Evolutionary conservation across 2,797 vertebrate genomes (phyloP), one percentile per base, ranked within the genome.

Genomic region (Takifugu ocellatus): DNA sequence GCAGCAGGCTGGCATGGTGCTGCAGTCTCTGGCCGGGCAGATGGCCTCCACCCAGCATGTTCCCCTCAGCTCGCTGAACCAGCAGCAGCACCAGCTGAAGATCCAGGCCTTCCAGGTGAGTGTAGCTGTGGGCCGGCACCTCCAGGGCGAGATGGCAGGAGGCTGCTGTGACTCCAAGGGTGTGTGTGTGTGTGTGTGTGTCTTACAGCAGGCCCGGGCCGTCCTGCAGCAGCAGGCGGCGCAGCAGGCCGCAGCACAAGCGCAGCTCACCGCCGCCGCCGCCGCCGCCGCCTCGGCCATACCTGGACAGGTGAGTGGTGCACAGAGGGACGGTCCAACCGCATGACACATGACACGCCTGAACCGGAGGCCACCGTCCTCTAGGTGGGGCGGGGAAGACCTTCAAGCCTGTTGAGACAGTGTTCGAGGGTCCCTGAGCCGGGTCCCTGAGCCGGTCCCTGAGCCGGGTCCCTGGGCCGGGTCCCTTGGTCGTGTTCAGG

Each of bases 281-380:
- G 73, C 63, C 1, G 71, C 66, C 2, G 44, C 44, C 2, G n/a
- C 44, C 0, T 63, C 61, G 0, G 56, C 51, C 0, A 48, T 49
- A 7, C 60, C 89, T 1, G 91, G 92, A 69, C 93, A 94, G 95
- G 96, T 98, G 91, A 94, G 94, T 46, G 52, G 47, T 36, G 29
- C 17, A 33, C 11, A 14, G 21, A 21, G 21, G 21, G 21, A 21
- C 21, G 21, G 21, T 21, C 21, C 21, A 21, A 21, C 21, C 21
- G 21, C 21, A 21, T 1, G 21, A 21, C 21, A 21, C 21, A 21
- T 21, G 21, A 21, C 21, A 21, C 21, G 21, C 21, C 1, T 21
- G 1, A 21, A 21, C 21, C 21, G 21, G 1, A 21, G 21, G 21
- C 21, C 21, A 21, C 21, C 21, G 21, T 21, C 21, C 49, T 29